Evolutionary conservation across 2,113 vertebrate species (phyloP).

Genomic region (Ptilonorhynchus violaceus): DNA sequence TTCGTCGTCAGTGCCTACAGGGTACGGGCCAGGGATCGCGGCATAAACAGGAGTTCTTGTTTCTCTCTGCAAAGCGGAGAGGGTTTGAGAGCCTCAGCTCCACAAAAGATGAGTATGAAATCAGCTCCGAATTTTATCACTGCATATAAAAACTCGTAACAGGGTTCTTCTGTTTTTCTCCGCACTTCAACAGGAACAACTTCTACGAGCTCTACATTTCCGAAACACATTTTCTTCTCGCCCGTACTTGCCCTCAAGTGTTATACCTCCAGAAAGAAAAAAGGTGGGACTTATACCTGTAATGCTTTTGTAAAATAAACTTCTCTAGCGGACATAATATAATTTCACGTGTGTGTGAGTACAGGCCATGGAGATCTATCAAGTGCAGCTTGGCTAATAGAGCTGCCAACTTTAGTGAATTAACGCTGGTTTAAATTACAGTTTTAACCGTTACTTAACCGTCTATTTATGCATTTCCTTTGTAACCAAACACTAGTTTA

Average conservation of each 20-base stretch:
- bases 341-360: fast-evolving
- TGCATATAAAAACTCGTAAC: fast-evolving
- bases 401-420: background rate
- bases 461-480: background rate
- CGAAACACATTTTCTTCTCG: slow-evolving; percentile 80
- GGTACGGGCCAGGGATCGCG: slow-evolving; percentile 45
- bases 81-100: fast-evolving
- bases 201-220: slow-evolving; percentile 80
- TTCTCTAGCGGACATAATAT: fast-evolving
- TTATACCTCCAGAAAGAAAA: slow-evolving; percentile 76
- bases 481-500: background rate
- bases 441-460: background rate
- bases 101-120: fast-evolving
- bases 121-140: fast-evolving
- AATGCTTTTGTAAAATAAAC: background rate
- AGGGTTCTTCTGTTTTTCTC: background rate
- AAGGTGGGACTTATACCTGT: slow-evolving; percentile 59
- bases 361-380: fast-evolving
- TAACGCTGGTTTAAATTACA: background rate
- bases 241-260: slow-evolving; percentile 80
- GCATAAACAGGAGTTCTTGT: fast-evolving
- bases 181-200: slow-evolving; percentile 66
- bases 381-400: background rate
- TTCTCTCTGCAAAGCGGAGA: fast-evolving
- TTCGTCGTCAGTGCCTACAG: slow-evolving; percentile 81